Evolutionary conservation across 2,797 vertebrate species (phyloP), one percentile per base, ranked within the genome.

Genomic region (Dryobates pubescens): DNA sequence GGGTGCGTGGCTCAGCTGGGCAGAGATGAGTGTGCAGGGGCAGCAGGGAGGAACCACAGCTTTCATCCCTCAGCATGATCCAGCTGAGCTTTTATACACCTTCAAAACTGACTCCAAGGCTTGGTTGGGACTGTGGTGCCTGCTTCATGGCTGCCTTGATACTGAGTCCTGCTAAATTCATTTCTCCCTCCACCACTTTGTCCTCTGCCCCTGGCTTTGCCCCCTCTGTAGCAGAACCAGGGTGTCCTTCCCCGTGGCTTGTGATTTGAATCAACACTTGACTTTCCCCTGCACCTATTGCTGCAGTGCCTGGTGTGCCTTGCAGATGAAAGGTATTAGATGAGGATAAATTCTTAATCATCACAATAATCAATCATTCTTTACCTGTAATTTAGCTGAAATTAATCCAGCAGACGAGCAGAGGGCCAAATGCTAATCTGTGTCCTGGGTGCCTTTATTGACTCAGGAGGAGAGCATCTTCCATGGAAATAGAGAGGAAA

Each of bases 291-390:
- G 34, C 63, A 59, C 83, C 65, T 69, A 43, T 30, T 49, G 53
- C 90, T 80, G 62, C 3, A 11, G 63, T 78, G 64, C 30, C 82
- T 45, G 57, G 63, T 26, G 38, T 70, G 77, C 57, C 77, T 83
- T 86, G 92, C 78, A 77, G 83, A 87, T 94, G 94, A 95, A 94
- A 77, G 93, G 95, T 91, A 30, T 90, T 94, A 57, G n/a, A 96
- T 93, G 90, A 96, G 94, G 94, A 95, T 93, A 96, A 96, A 96
- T 96, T 94, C 95, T 88, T 86, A 92, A 92, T 96, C 92, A 92
- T 84, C 88, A 80, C 91, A 93, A 96, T 95, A 89, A 96, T 96
- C 90, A 96, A 96, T 96, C 95, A 96, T 92, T 95, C 88, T 86
- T 82, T 94, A 64, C 90, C 74, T 74, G 77, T 91, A 88, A 96